phyloP scores from a whole-genome alignment of 2,888 invertebrate genomes.

The Macrosiphum euphorbiae region DNA sequence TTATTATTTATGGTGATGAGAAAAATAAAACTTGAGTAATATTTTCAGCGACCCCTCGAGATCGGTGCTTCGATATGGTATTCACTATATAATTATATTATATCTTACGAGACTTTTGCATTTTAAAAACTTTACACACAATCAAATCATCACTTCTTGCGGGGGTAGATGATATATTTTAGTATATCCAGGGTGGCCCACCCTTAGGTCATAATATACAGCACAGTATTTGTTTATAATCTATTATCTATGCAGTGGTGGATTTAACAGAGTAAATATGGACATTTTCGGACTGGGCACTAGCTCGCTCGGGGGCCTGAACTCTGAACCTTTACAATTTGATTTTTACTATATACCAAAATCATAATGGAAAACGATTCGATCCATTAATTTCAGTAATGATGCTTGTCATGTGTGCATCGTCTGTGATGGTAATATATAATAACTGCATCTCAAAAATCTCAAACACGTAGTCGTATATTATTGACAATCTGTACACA shows the following conservation, averaged over 20 bases:
- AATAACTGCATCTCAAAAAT: neutral
- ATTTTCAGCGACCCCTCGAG: neutral
- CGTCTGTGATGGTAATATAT: neutral
- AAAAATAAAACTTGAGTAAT: neutral
- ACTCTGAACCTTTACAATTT: neutral
- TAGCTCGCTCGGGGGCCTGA: neutral
- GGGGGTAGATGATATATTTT: neutral
- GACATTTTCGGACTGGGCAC: too few relatives aligned
- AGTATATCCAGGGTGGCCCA: neutral
- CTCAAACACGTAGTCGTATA: neutral
- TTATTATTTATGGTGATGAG: conserved; percentile 19
- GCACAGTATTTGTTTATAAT: neutral
- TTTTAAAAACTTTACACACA: neutral
- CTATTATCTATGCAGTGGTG: neutral
- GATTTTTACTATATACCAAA: neutral
- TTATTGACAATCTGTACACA: neutral
- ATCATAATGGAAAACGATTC: neutral
- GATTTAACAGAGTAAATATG: neutral
- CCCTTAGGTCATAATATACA: neutral
- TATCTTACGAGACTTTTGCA: neutral
- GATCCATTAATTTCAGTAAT: neutral
- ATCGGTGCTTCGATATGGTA: neutral
- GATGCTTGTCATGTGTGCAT: neutral
- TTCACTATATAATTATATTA: too few relatives aligned
- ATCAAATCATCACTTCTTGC: neutral